Conservation (phyloP, 2,113 vertebrate genomes). For the Oreochromis aureus region DNA sequence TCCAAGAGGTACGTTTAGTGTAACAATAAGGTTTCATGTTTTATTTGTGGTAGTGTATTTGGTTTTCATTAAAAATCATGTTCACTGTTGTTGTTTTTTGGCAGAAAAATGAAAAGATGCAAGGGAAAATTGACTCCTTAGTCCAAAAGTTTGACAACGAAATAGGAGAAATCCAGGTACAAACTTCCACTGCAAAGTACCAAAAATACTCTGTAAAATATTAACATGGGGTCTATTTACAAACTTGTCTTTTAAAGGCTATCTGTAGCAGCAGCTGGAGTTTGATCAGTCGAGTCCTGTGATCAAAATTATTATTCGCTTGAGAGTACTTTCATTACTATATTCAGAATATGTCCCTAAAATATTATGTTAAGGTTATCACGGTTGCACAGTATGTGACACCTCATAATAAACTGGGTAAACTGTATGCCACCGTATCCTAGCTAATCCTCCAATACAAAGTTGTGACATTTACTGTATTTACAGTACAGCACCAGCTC, state of each 20-base stretch:
- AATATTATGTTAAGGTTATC: neutral
- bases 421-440: neutral
- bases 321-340: neutral
- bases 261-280: neutral
- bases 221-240: neutral
- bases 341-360: neutral
- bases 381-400: neutral
- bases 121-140: constrained; percentile 79
- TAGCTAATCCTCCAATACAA: neutral
- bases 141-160: constrained; percentile 80
- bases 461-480: neutral
- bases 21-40: neutral
- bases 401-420: neutral
- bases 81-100: neutral
- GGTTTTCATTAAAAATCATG: neutral
- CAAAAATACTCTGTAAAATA: neutral
- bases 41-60: neutral
- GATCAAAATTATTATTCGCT: neutral
- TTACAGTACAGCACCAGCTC: neutral
- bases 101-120: constrained; percentile 79
- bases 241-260: neutral
- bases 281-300: neutral
- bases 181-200: neutral
- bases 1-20: constrained; percentile 72
- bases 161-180: constrained; percentile 82